Evolutionary conservation across 1,140 invertebrate species (phyloP), one percentile per base, ranked within the genome.

Genomic region (Pogonus chalceus): DNA sequence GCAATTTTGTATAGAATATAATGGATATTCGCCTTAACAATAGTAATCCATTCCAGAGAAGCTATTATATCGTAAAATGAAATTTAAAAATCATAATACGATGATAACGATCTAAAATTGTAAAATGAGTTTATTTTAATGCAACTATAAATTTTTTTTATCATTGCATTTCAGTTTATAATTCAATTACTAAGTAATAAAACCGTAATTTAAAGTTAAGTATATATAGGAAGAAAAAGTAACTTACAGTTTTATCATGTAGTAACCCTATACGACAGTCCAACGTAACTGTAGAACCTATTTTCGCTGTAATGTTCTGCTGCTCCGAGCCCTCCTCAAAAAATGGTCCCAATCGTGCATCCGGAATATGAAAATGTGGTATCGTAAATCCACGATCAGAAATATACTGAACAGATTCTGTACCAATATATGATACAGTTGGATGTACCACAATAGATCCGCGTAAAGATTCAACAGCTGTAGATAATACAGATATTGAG

Each of bases 191-290:
- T n/a, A n/a, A n/a, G n/a, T n/a, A n/a, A n/a, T n/a, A n/a, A n/a
- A n/a, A n/a, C n/a, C n/a, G n/a, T n/a, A n/a, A n/a, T n/a, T n/a
- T n/a, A n/a, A n/a, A n/a, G n/a, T n/a, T n/a, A n/a, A n/a, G n/a
- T n/a, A n/a, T n/a, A n/a, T n/a, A n/a, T n/a, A n/a, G n/a, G n/a
- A n/a, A n/a, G n/a, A n/a, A n/a, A n/a, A n/a, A n/a, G n/a, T n/a
- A n/a, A 74, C 85, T 82, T 67, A 90, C 88, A 69, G 86, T 90
- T 79, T 90, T 90, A 74, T 90, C 87, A 65, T 88, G 85, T 18
- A 92, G 75, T 54, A 89, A 72, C 58, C 85, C 87, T 64, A 91
- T 88, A 63, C 82, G 80, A 69, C 88, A 92, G 70, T 90, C 86
- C 55, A 91, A 76, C 62, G 82, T 82, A 39, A 86, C 84, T 39